phyloP scores from a whole-genome alignment of 2,797 vertebrate genomes.

The Protonibea diacanthus region DNA sequence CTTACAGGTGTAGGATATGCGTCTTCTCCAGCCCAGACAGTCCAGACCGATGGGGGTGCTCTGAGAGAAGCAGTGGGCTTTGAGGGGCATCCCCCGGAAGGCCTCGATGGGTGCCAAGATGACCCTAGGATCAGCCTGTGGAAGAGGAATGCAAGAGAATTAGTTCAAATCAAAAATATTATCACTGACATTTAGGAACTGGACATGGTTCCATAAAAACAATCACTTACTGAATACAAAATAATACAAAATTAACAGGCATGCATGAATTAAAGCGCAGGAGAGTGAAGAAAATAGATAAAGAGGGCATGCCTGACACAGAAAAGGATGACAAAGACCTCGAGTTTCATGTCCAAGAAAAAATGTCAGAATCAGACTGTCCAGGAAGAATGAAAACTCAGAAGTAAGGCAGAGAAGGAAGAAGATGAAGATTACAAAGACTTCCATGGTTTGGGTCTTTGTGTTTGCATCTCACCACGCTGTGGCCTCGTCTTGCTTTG shows the following conservation, averaged over 20 bases:
- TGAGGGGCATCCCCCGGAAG: constrained; percentile 80
- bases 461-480: background rate
- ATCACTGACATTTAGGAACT: background rate
- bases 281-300: background rate
- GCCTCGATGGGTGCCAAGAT: constrained; percentile 66
- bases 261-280: constrained; percentile 4
- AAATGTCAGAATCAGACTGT: constrained; percentile 9
- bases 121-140: constrained; percentile 79
- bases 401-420: constrained; percentile 26
- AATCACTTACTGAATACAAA: background rate
- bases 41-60: constrained; percentile 91
- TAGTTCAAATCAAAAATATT: background rate
- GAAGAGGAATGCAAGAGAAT: background rate
- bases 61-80: constrained; percentile 88
- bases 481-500: constrained; percentile 85
- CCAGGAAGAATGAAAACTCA: constrained; percentile 3
- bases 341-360: constrained; percentile 12
- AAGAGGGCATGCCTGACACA: constrained; percentile 6
- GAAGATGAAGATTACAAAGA: constrained; percentile 30
- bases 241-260: background rate
- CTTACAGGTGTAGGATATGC: constrained; percentile 83
- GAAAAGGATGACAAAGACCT: constrained; percentile 8
- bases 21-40: constrained; percentile 84
- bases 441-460: constrained; percentile 23
- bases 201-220: background rate